Base-by-base conservation (phyloP, 2,888 invertebrate genomes). In the Trissonchulus latispiculum region DNA sequence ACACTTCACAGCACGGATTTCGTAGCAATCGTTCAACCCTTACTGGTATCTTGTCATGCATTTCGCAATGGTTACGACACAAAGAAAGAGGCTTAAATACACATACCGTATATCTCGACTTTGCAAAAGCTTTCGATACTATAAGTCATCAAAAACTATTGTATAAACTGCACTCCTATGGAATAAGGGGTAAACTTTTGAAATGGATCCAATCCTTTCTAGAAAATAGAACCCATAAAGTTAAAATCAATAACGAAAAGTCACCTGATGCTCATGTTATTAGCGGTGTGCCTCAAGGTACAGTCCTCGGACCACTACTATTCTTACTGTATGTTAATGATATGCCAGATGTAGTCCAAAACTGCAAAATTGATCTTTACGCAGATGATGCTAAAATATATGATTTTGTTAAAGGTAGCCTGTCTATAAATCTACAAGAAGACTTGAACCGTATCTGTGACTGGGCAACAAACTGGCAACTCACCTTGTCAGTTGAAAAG, bases 61-160 rank as follows among this genome's bases (percentile, higher is more conserved):
- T n/a, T n/a, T n/a, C n/a, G n/a, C n/a, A n/a, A n/a, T n/a, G n/a
- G n/a, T n/a, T n/a, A n/a, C n/a, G n/a, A n/a, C n/a, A n/a, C n/a
- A n/a, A n/a, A n/a, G n/a, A n/a, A n/a, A n/a, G n/a, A n/a, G n/a
- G n/a, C n/a, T n/a, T 48, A 48, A 64, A 64, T 64, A n/a, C n/a
- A 59, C 31, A 64, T 64, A 15, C 8, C 29, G 64, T n/a, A 3
- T 64, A 64, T 64, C 29, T 64, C 28, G 64, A 64, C 33, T 64
- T 64, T 64, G 64, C 64, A 3, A 64, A 31, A 33, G 64, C 64
- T 15, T 64, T 64, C 33, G 64, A 64, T 31, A 64, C 64, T 64
- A 29, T 64, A 15, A 18, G 15, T 3, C 64, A 64, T n/a, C 8
- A 31, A 18, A 64, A 64, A 64, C 28, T 64, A 64, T n/a, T 64